phyloP scores from a whole-genome alignment of 1,140 invertebrate genomes.

The Ptiloglossa arizonensis region DNA sequence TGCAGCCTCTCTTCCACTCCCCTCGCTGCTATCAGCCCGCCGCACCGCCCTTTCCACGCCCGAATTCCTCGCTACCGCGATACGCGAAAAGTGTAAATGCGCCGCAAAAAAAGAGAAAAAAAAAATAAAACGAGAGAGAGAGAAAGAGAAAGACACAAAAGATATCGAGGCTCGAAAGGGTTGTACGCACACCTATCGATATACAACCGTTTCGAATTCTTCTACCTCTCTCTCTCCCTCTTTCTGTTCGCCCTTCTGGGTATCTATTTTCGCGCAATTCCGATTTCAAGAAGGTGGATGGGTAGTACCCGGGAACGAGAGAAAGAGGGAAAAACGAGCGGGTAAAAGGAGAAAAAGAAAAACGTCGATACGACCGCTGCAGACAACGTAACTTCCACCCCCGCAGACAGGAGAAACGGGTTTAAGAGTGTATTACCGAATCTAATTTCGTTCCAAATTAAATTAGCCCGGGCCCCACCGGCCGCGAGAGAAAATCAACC shows the following conservation, averaged over 20 bases:
- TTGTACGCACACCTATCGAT: background rate
- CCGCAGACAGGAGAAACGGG: background rate
- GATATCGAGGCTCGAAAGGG: conserved; percentile 4
- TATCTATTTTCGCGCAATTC: conserved; percentile 4
- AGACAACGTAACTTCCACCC: background rate
- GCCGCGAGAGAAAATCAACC: conserved; percentile 32
- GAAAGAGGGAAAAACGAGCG: background rate
- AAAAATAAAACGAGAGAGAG: background rate
- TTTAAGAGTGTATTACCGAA: conserved; percentile 28
- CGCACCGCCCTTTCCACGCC: background rate
- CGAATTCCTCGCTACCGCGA: conserved; percentile 41
- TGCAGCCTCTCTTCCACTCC: conserved; percentile 1
- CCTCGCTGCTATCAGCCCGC: background rate
- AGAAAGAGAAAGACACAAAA: no score
- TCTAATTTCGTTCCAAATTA: conserved; percentile 26
- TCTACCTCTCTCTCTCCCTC: no score
- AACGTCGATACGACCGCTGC: background rate
- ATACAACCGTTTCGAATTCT: background rate
- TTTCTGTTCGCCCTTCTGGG: background rate
- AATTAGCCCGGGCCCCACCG: conserved; percentile 23
- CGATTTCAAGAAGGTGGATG: background rate
- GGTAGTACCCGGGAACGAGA: no score
- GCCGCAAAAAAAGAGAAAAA: conserved; percentile 1
- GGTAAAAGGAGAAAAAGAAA: conserved; percentile 2
- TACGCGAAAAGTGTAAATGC: conserved; percentile 47